Percentiles rank a stretch among this genome's conserved stretches.
Conservation (phyloP, 2,113 vertebrate genomes). For the Piprites chloris region DNA sequence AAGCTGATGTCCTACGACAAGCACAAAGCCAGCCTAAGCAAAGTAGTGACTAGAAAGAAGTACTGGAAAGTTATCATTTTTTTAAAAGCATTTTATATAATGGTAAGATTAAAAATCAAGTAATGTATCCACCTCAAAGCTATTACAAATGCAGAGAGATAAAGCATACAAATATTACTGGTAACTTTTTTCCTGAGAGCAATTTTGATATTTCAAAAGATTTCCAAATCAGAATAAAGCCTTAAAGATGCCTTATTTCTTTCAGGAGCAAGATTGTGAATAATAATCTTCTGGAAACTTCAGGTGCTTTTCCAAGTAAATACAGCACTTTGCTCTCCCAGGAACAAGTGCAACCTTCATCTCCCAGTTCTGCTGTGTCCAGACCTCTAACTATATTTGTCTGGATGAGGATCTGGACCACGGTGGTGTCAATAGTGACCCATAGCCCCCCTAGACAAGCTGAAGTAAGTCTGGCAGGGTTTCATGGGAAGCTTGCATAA, state of each 20-base stretch:
- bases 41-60: not conserved
- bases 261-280: not conserved
- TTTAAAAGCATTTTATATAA: not conserved
- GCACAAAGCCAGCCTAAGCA: not conserved
- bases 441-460: not conserved
- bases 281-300: not conserved
- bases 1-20: not conserved
- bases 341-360: not conserved
- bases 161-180: not conserved
- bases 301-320: not conserved
- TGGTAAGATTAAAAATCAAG: not conserved
- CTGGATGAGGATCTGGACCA: not conserved
- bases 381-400: not conserved
- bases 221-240: not conserved
- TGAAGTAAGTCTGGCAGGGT: not conserved
- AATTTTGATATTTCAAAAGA: not conserved
- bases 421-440: not conserved
- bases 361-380: not conserved
- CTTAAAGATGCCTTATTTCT: not conserved
- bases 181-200: not conserved
- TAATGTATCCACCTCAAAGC: not conserved
- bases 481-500: not conserved
- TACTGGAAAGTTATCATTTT: not conserved
- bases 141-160: not conserved
- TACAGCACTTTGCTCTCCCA: not conserved